Evolutionary conservation across 1,140 invertebrate genomes (phyloP).

Genomic region (Aphaenogaster floridana): DNA sequence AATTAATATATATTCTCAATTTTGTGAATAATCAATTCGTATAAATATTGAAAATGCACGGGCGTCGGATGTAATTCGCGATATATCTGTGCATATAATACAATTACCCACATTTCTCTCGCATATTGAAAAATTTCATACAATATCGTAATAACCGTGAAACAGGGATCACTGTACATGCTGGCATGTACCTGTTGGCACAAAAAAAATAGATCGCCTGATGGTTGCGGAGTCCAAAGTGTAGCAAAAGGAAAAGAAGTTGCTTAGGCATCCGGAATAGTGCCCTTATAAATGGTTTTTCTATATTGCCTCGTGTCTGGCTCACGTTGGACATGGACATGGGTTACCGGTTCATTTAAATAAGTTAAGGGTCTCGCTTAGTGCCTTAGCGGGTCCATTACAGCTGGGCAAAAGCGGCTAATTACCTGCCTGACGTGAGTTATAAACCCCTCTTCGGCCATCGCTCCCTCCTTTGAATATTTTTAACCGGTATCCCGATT

Average conservation of each 20-base stretch:
- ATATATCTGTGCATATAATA: slow-evolving; percentile 15
- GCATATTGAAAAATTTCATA: slow-evolving; percentile 30
- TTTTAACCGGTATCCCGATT: slow-evolving; percentile 79
- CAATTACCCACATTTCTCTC: slow-evolving; percentile 32
- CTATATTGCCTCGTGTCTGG: slow-evolving; percentile 86
- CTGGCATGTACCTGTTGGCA: slow-evolving; percentile 70
- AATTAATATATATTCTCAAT: neutral
- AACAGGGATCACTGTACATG: slow-evolving; percentile 31
- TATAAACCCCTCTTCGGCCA: slow-evolving; percentile 84
- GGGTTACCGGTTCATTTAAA: slow-evolving; percentile 87
- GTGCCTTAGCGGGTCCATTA: slow-evolving; percentile 86
- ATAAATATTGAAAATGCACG: slow-evolving; percentile 23
- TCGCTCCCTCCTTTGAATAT: slow-evolving; percentile 79
- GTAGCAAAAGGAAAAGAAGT: slow-evolving; percentile 76
- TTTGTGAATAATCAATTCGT: slow-evolving; percentile 5
- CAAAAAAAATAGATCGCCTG: slow-evolving; percentile 75
- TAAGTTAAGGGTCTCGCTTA: slow-evolving; percentile 87
- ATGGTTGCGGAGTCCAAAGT: slow-evolving; percentile 73
- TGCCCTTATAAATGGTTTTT: slow-evolving; percentile 87
- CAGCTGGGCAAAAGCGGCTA: slow-evolving; percentile 86
- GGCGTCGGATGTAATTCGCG: slow-evolving; percentile 29
- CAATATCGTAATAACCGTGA: slow-evolving; percentile 40
- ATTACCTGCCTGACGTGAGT: slow-evolving; percentile 87
- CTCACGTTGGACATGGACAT: slow-evolving; percentile 84
- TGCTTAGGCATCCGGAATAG: slow-evolving; percentile 81